Base-by-base conservation (phyloP, 2,113 vertebrate genomes). In the Pao palembangensis region DNA sequence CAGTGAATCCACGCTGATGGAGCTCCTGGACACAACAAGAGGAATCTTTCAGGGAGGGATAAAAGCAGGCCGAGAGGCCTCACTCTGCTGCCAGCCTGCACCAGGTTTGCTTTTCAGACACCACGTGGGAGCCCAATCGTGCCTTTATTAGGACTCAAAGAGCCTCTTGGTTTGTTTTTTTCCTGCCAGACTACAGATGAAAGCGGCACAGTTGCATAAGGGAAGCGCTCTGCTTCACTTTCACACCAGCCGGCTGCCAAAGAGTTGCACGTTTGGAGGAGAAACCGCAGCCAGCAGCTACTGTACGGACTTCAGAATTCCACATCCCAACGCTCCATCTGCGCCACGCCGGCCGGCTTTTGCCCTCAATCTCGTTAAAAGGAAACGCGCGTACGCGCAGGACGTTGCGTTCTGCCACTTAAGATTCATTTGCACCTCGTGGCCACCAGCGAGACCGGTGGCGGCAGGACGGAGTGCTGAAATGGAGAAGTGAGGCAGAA, bases 111-210 rank as follows among this genome's bases (percentile, higher is more conserved):
- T 64, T 83, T 79, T 78, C 75, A 82, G 69, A 31, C 44, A 23
- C 79, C 78, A 67, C 61, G 70, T 63, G 78, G 68, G 73, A 61
- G 66, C 69, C 3, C 16, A 58, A 57, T 38, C 19, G 58, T 16
- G 58, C 60, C 83, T 78, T 64, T 68, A 64, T 79, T 52, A 52
- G 60, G 61, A 46, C 71, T 83, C 2, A 43, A 85, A 70, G 76
- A 69, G 75, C 50, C 69, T 47, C 58, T 74, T 8, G 47, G 28
- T 64, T 68, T 50, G 34, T 43, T 56, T 70, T 53, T 61, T 61
- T 23, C 60, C 20, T 59, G 55, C 73, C 10, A 47, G 86, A 85
- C 82, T 85, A 81, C 81, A 78, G 78, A 88, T 86, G 81, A 81
- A 75, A 57, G 71, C 64, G 34, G 56, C 17, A n/a, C 31, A 2